Conservation (phyloP, 1,140 invertebrate genomes). For the Zaprionus tsacasi region DNA sequence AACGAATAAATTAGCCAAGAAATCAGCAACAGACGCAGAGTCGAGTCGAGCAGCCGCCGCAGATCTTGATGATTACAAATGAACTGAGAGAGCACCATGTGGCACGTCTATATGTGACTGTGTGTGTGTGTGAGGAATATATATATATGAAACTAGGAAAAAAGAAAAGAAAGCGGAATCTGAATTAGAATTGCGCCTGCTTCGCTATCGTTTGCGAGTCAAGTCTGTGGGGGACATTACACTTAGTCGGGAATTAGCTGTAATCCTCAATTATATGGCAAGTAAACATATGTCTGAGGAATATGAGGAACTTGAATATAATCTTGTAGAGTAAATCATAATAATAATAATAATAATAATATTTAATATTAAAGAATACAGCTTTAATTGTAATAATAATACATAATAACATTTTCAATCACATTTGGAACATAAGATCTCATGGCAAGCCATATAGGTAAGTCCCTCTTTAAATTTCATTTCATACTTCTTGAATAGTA, state of each 20-base stretch:
- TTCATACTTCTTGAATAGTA: no score
- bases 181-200: background rate
- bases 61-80: constrained; percentile 72
- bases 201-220: constrained; percentile 1
- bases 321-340: no score
- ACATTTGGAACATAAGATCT: no score
- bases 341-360: no score
- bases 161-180: constrained; percentile 14
- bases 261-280: constrained; percentile 12
- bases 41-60: constrained; percentile 9
- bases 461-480: no score
- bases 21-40: constrained; percentile 59
- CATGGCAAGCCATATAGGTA: no score
- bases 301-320: background rate
- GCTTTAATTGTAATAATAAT: no score
- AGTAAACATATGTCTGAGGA: background rate
- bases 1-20: constrained; percentile 73
- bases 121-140: background rate
- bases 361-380: no score
- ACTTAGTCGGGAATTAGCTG: background rate
- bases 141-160: background rate
- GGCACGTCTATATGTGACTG: background rate
- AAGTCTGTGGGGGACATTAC: background rate
- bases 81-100: constrained; percentile 40
- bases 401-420: no score